These are phyloP conservation scores for Bergia sp. DNA, from an alignment of 92 coral and sea anemone genomes.

Conservation along the genomic window DNA sequence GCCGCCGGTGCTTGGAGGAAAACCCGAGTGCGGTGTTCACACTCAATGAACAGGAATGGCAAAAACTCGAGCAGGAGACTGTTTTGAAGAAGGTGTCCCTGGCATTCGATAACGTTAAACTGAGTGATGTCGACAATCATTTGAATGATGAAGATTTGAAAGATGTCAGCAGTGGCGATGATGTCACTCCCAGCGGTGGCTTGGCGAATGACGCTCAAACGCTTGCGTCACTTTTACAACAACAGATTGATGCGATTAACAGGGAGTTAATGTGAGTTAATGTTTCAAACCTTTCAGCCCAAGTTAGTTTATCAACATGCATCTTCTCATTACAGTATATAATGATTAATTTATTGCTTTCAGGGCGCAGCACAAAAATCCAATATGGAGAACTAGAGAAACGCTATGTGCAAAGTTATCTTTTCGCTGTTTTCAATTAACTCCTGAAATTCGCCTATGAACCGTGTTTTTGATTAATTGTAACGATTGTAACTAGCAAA, in stretches of 20 bases:
- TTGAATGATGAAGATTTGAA: conserved; percentile 67
- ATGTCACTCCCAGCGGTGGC: conserved; percentile 49
- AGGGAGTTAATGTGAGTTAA: conserved; percentile 62
- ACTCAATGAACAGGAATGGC: conserved; percentile 99
- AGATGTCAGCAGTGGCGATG: conserved; percentile 59
- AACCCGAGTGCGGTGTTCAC: conserved; percentile 94
- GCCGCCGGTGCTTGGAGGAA: conserved; percentile 80
- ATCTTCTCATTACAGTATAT: no score
- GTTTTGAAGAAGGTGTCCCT: conserved; percentile 87
- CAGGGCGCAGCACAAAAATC: no score
- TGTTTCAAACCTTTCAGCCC: no score
- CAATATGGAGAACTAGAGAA: no score
- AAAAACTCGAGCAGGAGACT: conserved; percentile 91
- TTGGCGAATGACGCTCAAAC: conserved; percentile 92
- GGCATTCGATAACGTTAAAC: conserved; percentile 82
- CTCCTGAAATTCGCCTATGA: no score
- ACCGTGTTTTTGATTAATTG: neutral
- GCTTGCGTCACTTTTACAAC: conserved; percentile 87
- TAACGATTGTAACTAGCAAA: no score
- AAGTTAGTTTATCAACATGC: no score
- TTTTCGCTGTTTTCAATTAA: no score
- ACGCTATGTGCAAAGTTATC: no score
- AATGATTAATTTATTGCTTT: no score
- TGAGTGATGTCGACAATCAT: conserved; percentile 64
- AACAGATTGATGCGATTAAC: conserved; percentile 95